Evolutionary conservation across 2,113 vertebrate genomes (phyloP).

Genomic region (Hyla sarda): DNA sequence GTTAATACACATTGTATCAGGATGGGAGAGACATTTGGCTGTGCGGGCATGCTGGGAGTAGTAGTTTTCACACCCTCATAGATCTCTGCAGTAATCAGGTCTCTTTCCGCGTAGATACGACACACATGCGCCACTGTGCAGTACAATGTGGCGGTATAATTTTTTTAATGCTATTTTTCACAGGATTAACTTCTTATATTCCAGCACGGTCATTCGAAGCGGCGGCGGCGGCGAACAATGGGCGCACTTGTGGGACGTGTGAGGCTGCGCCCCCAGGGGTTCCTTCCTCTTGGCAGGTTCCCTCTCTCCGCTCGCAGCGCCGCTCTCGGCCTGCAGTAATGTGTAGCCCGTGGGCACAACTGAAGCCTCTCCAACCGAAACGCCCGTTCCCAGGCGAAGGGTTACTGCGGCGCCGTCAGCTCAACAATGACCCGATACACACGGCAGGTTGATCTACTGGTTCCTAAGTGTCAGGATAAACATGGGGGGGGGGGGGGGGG

Average conservation of each 20-base stretch:
- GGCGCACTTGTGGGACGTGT: slow-evolving; percentile 59
- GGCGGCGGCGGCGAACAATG: slow-evolving; percentile 11
- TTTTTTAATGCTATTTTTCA: not conserved
- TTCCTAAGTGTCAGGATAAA: not conserved
- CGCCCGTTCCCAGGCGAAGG: slow-evolving; percentile 40
- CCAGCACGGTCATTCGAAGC: slow-evolving; percentile 55
- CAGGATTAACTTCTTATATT: slow-evolving; percentile 58
- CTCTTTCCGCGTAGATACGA: not conserved
- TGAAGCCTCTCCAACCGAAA: not conserved
- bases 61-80: too few species aligned
- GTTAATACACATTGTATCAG: too few species aligned
- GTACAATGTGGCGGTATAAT: not conserved
- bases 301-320: slow-evolving; percentile 48
- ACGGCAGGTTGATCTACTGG: not conserved
- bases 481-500: not conserved
- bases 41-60: too few species aligned
- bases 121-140: not conserved
- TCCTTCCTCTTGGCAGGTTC: slow-evolving; percentile 67
- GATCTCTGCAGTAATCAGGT: not conserved
- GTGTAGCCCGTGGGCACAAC: slow-evolving; percentile 58
- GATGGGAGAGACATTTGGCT: too few species aligned
- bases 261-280: slow-evolving; percentile 62
- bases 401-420: slow-evolving; percentile 24
- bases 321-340: slow-evolving; percentile 62
- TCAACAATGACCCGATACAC: slow-evolving; percentile 36